Conservation (phyloP, 1,140 invertebrate genomes). For the Eriocheir sinensis region DNA sequence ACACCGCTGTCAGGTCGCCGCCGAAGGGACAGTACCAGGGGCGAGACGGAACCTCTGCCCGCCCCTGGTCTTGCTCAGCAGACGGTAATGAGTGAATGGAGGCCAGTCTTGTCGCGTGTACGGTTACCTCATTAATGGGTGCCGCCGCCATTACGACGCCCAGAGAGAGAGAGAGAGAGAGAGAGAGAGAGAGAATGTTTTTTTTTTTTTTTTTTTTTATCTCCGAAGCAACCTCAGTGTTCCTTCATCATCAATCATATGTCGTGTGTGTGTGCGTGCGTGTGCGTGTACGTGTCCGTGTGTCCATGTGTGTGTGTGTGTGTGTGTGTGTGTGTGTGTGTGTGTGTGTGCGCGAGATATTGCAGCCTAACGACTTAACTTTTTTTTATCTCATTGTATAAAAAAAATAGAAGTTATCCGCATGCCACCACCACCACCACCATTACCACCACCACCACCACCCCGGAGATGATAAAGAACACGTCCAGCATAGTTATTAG, state of each 20-base stretch:
- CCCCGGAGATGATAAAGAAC: not conserved
- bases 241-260: not conserved
- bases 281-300: not conserved
- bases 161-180: not conserved
- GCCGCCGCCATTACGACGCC: not conserved
- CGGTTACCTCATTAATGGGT: not conserved
- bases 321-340: not conserved
- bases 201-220: conserved; percentile 19
- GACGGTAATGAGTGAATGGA: not conserved
- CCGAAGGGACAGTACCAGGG: not conserved
- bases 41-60: not conserved
- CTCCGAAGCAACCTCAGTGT: not conserved
- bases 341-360: not conserved
- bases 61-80: not conserved
- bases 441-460: not conserved
- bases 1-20: not conserved
- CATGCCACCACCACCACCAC: not conserved
- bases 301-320: conserved; percentile 31
- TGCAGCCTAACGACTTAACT: too few relatives aligned
- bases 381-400: not conserved
- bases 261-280: conserved; percentile 17
- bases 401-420: too few relatives aligned
- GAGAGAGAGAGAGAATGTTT: conserved; percentile 2
- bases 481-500: not conserved
- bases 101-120: not conserved